Evolutionary conservation across 2,888 invertebrate species (phyloP).

Genomic region (Acheta domesticus): DNA sequence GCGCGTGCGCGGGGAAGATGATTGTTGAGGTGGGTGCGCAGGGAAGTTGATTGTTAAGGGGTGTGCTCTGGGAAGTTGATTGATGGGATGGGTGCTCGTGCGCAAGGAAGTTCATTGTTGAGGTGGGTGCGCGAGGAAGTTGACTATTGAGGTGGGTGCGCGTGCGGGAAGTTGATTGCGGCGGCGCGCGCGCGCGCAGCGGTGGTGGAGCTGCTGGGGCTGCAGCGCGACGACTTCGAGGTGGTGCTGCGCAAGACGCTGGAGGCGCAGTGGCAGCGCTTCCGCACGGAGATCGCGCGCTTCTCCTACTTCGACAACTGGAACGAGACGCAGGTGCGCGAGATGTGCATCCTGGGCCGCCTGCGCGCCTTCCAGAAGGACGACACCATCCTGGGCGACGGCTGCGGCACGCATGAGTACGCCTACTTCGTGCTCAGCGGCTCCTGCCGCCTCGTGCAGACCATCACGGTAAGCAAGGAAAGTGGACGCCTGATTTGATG

Average conservation of each 20-base stretch:
- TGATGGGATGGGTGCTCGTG: too few species aligned
- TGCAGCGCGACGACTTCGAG: constrained; percentile 19
- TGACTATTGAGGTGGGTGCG: too few species aligned
- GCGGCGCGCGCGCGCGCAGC: neutral
- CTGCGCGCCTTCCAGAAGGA: neutral
- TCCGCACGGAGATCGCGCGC: neutral
- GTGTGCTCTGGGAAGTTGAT: too few species aligned
- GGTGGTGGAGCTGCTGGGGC: neutral
- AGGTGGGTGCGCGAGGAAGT: too few species aligned
- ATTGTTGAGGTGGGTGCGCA: too few species aligned
- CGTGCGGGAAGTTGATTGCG: too few species aligned
- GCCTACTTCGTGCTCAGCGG: constrained; percentile 23
- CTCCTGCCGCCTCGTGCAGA: constrained; percentile 11
- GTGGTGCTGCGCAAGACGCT: constrained; percentile 12
- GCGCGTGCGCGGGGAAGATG: too few species aligned
- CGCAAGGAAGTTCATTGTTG: too few species aligned
- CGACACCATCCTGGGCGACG: constrained; percentile 11
- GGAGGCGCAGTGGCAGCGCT: neutral
- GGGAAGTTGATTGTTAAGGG: too few species aligned
- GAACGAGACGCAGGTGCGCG: constrained; percentile 20
- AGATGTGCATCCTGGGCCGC: neutral
- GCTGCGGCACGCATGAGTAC: neutral
- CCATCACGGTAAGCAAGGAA: neutral
- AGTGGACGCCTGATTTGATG: too few species aligned
- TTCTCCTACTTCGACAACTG: constrained; percentile 20